phyloP scores from a whole-genome alignment of 2,797 vertebrate genomes.

The Epinephelus malabaricus region DNA sequence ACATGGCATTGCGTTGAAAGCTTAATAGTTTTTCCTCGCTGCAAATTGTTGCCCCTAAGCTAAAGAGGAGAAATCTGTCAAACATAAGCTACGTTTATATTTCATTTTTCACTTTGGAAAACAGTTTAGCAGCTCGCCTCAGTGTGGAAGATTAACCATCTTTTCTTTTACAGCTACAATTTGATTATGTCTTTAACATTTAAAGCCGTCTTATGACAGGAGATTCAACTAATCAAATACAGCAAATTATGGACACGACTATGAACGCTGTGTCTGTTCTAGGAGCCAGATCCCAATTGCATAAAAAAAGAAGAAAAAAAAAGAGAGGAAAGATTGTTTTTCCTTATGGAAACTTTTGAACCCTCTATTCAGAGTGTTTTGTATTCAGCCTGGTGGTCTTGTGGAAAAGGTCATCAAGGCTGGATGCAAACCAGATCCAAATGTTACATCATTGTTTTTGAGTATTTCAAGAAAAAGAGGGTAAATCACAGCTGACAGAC shows the following conservation, averaged over 20 bases:
- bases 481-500: constrained; percentile 39
- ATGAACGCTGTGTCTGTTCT: constrained; percentile 53
- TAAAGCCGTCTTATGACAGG: constrained; percentile 62
- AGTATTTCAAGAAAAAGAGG: constrained; percentile 29
- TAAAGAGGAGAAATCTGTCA: constrained; percentile 26
- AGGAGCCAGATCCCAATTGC: constrained; percentile 40
- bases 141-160: constrained; percentile 17
- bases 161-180: constrained; percentile 40
- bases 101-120: constrained; percentile 21
- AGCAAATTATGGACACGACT: constrained; percentile 54
- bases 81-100: background rate
- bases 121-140: background rate
- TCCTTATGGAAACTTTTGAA: constrained; percentile 71
- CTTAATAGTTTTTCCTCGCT: background rate
- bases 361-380: constrained; percentile 40
- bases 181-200: constrained; percentile 56
- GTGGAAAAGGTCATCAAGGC: constrained; percentile 72
- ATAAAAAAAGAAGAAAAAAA: constrained; percentile 11
- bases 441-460: constrained; percentile 59
- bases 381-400: constrained; percentile 48
- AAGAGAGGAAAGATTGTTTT: constrained; percentile 51
- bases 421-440: constrained; percentile 60
- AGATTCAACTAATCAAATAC: constrained; percentile 63
- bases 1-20: background rate
- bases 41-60: constrained; percentile 2